Evolutionary conservation across 2,797 vertebrate species (phyloP).

Genomic region (Heterohyrax brucei): DNA sequence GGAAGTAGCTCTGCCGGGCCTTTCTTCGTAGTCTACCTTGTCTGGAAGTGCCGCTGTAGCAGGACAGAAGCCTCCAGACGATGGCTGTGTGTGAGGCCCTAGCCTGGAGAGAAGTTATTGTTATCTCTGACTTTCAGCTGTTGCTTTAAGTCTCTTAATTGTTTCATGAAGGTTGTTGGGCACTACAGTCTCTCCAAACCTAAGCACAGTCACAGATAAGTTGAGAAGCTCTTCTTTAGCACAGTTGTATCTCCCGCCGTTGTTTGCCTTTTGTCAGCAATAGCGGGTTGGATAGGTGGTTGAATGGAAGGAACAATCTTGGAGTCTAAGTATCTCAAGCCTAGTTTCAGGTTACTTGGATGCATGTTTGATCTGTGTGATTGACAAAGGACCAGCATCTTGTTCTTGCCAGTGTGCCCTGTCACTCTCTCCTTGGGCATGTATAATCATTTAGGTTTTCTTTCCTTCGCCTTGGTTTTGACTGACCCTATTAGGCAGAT

Average conservation of each 20-base stretch:
- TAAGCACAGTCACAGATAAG: neutral
- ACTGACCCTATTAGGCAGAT: neutral
- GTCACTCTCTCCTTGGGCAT: neutral
- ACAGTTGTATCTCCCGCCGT: too few relatives aligned
- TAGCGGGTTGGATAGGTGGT: neutral
- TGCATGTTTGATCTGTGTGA: too few relatives aligned
- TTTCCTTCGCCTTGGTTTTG: neutral
- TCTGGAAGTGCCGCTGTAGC: neutral
- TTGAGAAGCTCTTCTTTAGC: neutral
- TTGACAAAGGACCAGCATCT: neutral
- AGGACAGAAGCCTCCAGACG: neutral
- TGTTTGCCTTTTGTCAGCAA: neutral
- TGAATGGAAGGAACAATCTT: neutral
- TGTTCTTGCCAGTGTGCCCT: neutral
- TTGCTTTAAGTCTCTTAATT: neutral
- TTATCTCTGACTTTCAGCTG: neutral
- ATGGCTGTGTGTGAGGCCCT: neutral
- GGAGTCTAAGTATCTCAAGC: neutral
- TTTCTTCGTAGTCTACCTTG: neutral
- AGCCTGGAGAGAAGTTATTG: neutral
- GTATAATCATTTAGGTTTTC: neutral
- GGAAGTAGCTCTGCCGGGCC: neutral
- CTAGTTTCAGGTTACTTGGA: fast-evolving
- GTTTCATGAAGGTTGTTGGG: neutral
- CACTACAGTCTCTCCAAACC: neutral